Conservation (phyloP, 1,140 invertebrate species). For the Littorina saxatilis region DNA sequence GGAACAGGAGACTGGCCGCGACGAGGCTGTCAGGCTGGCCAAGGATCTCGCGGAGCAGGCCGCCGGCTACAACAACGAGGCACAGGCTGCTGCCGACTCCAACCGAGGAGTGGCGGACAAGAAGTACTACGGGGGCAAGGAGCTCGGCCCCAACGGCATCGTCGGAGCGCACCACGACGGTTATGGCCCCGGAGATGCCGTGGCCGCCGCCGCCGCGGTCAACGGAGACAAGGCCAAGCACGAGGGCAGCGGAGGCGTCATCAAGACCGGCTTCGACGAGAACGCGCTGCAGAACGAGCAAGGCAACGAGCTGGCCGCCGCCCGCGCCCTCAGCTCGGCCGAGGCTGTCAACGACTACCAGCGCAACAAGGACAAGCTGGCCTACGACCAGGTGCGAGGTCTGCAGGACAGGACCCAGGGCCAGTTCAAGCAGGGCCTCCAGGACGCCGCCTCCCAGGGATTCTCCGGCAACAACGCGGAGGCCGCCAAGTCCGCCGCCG, state of each 20-base stretch:
- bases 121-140: conserved; percentile 43
- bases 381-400: conserved; percentile 41
- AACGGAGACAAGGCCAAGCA: conserved; percentile 31
- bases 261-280: conserved; percentile 39
- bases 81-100: conserved; percentile 33
- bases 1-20: conserved; percentile 37
- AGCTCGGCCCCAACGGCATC: not conserved
- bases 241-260: conserved; percentile 31
- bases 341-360: conserved; percentile 42
- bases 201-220: not conserved
- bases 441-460: conserved; percentile 37
- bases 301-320: conserved; percentile 31
- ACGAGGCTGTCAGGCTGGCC: conserved; percentile 38
- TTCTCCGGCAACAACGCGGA: conserved; percentile 39
- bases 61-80: conserved; percentile 37
- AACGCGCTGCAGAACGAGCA: conserved; percentile 35
- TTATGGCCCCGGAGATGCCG: conserved; percentile 5
- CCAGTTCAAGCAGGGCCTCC: conserved; percentile 38
- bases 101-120: conserved; percentile 33
- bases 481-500: conserved; percentile 38
- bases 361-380: conserved; percentile 32
- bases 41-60: conserved; percentile 44
- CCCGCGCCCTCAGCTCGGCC: conserved; percentile 25
- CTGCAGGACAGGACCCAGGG: conserved; percentile 39
- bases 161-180: not conserved